Percentiles rank a stretch among this genome's conserved stretches.
phyloP scores from a whole-genome alignment of 2,888 invertebrate species.

The Bembecia ichneumoniformis region DNA sequence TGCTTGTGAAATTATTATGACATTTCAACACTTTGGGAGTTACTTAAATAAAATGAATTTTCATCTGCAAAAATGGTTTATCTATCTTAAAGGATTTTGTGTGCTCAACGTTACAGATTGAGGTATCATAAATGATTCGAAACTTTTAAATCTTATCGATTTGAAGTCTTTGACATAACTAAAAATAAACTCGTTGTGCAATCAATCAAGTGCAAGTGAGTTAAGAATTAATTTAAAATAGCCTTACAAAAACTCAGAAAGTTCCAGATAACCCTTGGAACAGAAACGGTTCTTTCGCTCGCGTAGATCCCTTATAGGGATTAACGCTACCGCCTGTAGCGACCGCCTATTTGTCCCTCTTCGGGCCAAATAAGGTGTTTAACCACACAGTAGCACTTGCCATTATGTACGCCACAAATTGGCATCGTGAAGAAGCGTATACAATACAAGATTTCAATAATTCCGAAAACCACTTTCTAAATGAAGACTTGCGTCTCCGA shows the following conservation, averaged over 20 bases:
- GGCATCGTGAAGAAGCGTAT: slow-evolving; percentile 13
- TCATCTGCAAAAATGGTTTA: slow-evolving; percentile 32
- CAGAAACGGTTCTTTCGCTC: slow-evolving; percentile 27
- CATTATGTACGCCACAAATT: slow-evolving; percentile 39
- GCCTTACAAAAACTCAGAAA: slow-evolving; percentile 13
- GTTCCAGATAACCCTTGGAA: slow-evolving; percentile 12
- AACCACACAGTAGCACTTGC: slow-evolving; percentile 34
- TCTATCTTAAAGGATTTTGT: slow-evolving; percentile 43
- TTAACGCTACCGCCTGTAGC: slow-evolving; percentile 39
- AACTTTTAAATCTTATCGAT: slow-evolving; percentile 18
- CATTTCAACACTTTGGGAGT: slow-evolving; percentile 25
- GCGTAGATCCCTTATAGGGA: slow-evolving; percentile 40
- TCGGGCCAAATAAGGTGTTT: slow-evolving; percentile 51
- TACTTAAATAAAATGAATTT: slow-evolving; percentile 31
- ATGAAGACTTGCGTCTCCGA: neutral
- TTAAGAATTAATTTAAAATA: slow-evolving; percentile 8
- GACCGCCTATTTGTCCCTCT: slow-evolving; percentile 52
- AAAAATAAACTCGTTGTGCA: neutral
- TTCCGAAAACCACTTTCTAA: neutral
- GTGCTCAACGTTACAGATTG: slow-evolving; percentile 49
- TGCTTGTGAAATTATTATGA: slow-evolving; percentile 24
- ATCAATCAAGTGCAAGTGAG: neutral
- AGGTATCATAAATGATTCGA: slow-evolving; percentile 24
- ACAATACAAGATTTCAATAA: neutral
- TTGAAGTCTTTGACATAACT: slow-evolving; percentile 5